phyloP scores from a whole-genome alignment of 1,140 invertebrate species.

The Scaptomyza pallida region DNA sequence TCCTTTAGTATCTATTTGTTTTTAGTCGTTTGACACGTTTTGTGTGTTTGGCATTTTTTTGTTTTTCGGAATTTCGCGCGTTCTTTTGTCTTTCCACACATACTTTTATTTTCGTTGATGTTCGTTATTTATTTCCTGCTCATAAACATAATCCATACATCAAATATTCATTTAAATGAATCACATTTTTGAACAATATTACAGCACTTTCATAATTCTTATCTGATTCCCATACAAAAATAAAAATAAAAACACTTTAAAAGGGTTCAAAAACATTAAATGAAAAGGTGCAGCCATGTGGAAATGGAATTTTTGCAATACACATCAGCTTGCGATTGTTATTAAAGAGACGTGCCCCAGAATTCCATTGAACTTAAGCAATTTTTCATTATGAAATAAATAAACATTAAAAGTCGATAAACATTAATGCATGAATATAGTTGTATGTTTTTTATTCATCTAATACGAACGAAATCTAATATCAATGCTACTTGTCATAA shows the following conservation, averaged over 20 bases:
- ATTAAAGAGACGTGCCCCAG: background rate
- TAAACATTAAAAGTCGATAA: no score
- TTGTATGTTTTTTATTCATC: no score
- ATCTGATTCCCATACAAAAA: slow-evolving; percentile 11
- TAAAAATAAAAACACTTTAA: background rate
- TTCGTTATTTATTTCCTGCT: slow-evolving; percentile 24
- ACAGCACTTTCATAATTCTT: background rate
- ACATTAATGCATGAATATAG: no score
- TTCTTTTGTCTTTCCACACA: slow-evolving; percentile 26
- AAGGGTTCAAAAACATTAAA: slow-evolving; percentile 7
- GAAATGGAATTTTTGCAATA: slow-evolving; percentile 15
- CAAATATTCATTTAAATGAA: slow-evolving; percentile 4
- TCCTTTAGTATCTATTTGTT: slow-evolving; percentile 33
- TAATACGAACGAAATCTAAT: no score
- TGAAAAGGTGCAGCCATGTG: slow-evolving; percentile 34
- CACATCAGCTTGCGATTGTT: background rate
- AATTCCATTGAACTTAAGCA: background rate
- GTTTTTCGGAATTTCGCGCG: slow-evolving; percentile 13
- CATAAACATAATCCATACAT: slow-evolving; percentile 15
- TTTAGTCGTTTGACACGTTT: slow-evolving; percentile 68
- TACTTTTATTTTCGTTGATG: slow-evolving; percentile 31
- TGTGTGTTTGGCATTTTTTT: slow-evolving; percentile 36
- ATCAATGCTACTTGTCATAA: no score
- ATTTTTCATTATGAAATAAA: no score
- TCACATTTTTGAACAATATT: background rate